phyloP scores from a whole-genome alignment of 2,888 invertebrate genomes.

The Brachynemurus nebulosus region DNA sequence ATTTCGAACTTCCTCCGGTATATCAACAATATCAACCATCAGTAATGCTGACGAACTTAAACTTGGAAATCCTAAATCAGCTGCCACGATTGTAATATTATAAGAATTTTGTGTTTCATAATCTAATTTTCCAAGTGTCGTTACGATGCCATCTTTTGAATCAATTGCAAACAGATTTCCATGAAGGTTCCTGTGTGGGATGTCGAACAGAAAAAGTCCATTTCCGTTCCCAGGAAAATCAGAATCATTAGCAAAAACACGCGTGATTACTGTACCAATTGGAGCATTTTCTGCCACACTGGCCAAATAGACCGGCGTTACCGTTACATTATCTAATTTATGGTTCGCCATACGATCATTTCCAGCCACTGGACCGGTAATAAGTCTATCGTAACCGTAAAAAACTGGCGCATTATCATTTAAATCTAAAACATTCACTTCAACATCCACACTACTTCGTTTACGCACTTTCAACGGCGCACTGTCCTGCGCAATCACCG shows the following conservation, averaged over 20 bases:
- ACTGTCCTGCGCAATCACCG: conserved; percentile 44
- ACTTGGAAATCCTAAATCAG: conserved; percentile 74
- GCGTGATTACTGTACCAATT: conserved; percentile 57
- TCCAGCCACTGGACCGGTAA: conserved; percentile 36
- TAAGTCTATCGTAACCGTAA: conserved; percentile 56
- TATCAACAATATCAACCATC: conserved; percentile 50
- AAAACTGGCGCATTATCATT: conserved; percentile 76
- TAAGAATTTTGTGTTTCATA: conserved; percentile 52
- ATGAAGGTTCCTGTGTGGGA: conserved; percentile 49
- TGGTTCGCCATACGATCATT: conserved; percentile 35
- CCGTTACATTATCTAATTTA: conserved; percentile 37
- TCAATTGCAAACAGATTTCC: conserved; percentile 62
- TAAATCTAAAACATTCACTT: conserved; percentile 66
- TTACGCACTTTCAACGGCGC: conserved; percentile 35
- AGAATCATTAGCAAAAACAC: conserved; percentile 70
- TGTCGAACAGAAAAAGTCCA: conserved; percentile 63
- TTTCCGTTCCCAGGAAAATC: conserved; percentile 81
- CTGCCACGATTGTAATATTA: conserved; percentile 68
- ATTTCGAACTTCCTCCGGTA: conserved; percentile 38
- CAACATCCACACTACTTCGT: conserved; percentile 61
- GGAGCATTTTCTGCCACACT: conserved; percentile 60
- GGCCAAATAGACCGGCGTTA: conserved; percentile 62
- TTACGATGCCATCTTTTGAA: conserved; percentile 70
- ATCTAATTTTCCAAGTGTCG: conserved; percentile 57
- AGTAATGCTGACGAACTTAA: conserved; percentile 64